phyloP scores from a whole-genome alignment of 2,797 vertebrate species.

The Okamejei kenojei region DNA sequence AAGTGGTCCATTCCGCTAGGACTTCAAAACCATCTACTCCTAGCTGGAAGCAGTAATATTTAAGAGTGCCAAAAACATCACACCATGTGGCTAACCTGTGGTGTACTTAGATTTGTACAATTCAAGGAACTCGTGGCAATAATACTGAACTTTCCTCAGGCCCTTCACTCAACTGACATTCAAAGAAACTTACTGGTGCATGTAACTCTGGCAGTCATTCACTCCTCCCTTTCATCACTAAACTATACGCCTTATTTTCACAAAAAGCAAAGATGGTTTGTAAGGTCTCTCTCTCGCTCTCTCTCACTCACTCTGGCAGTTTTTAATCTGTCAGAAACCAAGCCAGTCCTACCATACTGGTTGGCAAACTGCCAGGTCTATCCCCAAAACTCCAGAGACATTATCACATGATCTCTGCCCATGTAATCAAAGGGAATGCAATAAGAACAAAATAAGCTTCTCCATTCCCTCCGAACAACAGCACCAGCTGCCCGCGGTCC shows the following conservation, averaged over 20 bases:
- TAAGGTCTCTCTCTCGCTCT: background rate
- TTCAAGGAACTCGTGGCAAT: background rate
- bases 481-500: background rate
- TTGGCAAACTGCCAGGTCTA: background rate
- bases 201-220: background rate
- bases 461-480: background rate
- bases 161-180: background rate
- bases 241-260: background rate
- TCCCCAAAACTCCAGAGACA: background rate
- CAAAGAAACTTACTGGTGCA: background rate
- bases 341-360: background rate
- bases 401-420: background rate
- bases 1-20: background rate
- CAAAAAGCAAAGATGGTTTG: background rate
- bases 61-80: background rate
- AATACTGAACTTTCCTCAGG: background rate
- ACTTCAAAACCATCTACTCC: background rate
- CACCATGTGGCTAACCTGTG: background rate
- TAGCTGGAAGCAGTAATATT: background rate
- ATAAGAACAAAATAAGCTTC: constrained; percentile 1
- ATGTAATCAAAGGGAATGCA: background rate
- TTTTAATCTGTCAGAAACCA: background rate
- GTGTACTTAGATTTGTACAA: background rate
- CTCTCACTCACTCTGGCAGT: background rate
- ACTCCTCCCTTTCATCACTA: background rate